A percentile compares a stretch with the other conserved stretches of the same genome.
These are phyloP conservation scores for Crax fasciolata DNA, from an alignment of 2,797 vertebrate species.

Conservation along the genomic window DNA sequence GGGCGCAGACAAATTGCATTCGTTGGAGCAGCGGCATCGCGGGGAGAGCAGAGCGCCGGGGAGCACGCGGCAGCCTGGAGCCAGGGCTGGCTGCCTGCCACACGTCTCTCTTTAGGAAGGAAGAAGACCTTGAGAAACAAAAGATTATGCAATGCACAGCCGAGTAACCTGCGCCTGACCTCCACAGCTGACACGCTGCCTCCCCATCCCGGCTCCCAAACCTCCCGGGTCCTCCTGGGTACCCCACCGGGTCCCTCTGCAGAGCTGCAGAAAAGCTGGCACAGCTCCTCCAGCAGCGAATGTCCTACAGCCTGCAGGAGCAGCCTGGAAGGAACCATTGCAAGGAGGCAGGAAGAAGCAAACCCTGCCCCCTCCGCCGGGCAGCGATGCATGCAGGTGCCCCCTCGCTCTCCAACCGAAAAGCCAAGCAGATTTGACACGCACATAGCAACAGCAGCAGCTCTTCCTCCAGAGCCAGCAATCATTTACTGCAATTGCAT, in stretches of 20 bases:
- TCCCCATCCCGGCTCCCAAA: not conserved
- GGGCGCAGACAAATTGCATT: not conserved
- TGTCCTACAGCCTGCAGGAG: not conserved
- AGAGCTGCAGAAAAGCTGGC: not conserved
- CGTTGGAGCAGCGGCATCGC: not conserved
- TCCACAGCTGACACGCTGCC: rapidly evolving
- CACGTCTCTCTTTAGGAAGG: not conserved
- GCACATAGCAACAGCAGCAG: slow-evolving; percentile 16
- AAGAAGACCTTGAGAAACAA: slow-evolving; percentile 21
- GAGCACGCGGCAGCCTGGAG: not conserved
- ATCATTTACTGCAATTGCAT: slow-evolving; percentile 24
- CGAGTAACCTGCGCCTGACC: not conserved
- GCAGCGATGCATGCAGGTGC: not conserved
- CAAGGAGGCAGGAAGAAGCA: not conserved
- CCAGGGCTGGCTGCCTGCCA: not conserved
- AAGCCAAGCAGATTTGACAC: not conserved
- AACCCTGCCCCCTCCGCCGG: not conserved
- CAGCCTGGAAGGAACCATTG: not conserved
- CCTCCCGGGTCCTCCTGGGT: not conserved
- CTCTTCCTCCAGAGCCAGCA: not conserved
- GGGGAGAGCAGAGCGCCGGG: not conserved
- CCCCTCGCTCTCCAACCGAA: not conserved
- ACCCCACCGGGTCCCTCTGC: not conserved
- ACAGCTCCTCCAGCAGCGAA: not conserved
- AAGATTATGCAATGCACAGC: not conserved